Conservation (phyloP, 2,113 vertebrate species). For the Bostrychus sinensis region DNA sequence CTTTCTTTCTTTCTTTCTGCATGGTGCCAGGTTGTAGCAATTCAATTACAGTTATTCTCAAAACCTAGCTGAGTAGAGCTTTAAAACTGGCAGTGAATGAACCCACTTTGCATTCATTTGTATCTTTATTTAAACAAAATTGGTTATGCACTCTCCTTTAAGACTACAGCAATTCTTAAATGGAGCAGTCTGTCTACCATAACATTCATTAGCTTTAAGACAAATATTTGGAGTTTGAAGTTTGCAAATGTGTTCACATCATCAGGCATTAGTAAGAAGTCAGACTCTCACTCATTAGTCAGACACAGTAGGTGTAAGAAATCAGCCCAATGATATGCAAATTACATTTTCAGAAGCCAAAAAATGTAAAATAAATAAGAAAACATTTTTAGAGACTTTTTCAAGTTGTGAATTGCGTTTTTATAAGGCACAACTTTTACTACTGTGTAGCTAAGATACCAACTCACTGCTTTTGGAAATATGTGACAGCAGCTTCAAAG, state of each 20-base stretch:
- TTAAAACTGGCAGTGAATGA: too few species aligned
- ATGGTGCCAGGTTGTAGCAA: too few species aligned
- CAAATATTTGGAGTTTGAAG: too few species aligned
- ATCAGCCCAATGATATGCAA: not conserved
- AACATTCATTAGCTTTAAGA: too few species aligned
- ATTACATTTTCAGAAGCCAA: not conserved
- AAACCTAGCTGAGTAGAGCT: too few species aligned
- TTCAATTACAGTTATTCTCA: too few species aligned
- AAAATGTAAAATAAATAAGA: not conserved
- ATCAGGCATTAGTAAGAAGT: not conserved
- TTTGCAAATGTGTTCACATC: not conserved
- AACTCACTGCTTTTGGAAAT: not conserved
- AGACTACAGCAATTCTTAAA: too few species aligned
- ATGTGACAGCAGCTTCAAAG: not conserved
- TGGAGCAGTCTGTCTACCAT: too few species aligned
- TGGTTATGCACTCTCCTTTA: too few species aligned
- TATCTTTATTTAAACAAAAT: too few species aligned
- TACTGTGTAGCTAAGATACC: not conserved
- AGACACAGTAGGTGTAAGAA: not conserved
- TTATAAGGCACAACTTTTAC: not conserved
- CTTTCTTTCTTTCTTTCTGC: too few species aligned
- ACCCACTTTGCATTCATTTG: too few species aligned
- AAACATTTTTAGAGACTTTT: slow-evolving; percentile 2
- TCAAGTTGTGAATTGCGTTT: not conserved
- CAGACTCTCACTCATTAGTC: not conserved